Conservation (phyloP, 2,888 invertebrate species). For the Parnassius apollo region DNA sequence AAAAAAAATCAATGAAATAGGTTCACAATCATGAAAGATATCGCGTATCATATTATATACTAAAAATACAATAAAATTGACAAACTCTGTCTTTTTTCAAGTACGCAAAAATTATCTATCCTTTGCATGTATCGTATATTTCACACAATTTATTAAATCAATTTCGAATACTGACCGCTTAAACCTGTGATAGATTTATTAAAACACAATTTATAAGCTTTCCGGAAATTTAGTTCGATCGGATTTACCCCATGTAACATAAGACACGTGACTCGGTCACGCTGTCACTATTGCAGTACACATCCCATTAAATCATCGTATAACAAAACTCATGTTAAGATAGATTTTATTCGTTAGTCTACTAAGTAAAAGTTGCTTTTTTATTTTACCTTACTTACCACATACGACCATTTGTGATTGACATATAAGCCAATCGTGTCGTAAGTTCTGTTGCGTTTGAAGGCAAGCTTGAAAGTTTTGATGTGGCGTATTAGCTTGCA, state of each 20-base stretch:
- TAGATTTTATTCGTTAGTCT: constrained; percentile 10
- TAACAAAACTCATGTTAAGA: constrained; percentile 9
- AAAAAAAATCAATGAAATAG: too few species aligned
- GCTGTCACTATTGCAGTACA: constrained; percentile 45
- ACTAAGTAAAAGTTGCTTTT: constrained; percentile 16
- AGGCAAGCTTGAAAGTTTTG: constrained; percentile 65
- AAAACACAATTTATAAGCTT: constrained; percentile 40
- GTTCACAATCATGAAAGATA: too few species aligned
- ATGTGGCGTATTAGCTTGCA: constrained; percentile 76
- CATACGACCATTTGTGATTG: constrained; percentile 5
- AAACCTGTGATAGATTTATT: constrained; percentile 35
- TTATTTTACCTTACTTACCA: neutral
- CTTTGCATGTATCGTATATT: too few species aligned
- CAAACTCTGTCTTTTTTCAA: too few species aligned
- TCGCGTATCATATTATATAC: too few species aligned
- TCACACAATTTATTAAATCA: neutral
- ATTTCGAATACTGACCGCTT: constrained; percentile 21
- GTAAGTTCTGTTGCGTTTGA: constrained; percentile 64
- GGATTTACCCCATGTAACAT: constrained; percentile 56
- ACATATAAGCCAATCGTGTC: constrained; percentile 41
- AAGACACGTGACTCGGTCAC: constrained; percentile 57
- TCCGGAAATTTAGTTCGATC: constrained; percentile 47
- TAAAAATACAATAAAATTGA: too few species aligned
- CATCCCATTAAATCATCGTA: constrained; percentile 32
- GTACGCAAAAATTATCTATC: too few species aligned